These are phyloP conservation scores for Manacus vitellinus DNA, from an alignment of 2,113 vertebrate genomes.

Conservation along the genomic window DNA sequence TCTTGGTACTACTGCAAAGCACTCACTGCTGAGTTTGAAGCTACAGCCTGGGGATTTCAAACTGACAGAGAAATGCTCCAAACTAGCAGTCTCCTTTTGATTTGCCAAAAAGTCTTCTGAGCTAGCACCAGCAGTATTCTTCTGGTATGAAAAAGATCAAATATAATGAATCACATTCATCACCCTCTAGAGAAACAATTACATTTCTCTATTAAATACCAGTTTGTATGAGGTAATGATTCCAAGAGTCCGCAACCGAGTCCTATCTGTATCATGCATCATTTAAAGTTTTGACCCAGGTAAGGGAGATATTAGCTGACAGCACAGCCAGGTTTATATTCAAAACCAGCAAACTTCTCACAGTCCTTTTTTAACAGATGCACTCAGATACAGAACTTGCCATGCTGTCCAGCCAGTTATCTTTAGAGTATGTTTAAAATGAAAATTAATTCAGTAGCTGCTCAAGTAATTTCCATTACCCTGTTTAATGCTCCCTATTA, in stretches of 20 bases:
- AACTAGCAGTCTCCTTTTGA: constrained; percentile 35
- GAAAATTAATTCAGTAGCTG: constrained; percentile 61
- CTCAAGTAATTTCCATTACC: constrained; percentile 35
- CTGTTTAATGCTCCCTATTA: constrained; percentile 28
- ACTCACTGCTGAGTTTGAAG: neutral
- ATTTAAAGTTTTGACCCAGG: neutral
- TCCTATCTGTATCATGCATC: neutral
- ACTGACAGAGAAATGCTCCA: constrained; percentile 31
- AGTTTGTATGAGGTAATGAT: constrained; percentile 12
- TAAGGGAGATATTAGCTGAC: neutral
- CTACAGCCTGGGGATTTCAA: constrained; percentile 46
- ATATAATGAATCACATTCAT: neutral
- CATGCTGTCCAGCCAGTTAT: constrained; percentile 4
- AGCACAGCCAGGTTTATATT: neutral
- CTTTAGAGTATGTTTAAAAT: constrained; percentile 43
- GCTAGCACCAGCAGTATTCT: neutral
- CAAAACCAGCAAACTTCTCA: neutral
- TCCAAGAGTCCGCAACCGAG: neutral
- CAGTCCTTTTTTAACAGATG: constrained; percentile 3
- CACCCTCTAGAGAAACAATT: constrained; percentile 26
- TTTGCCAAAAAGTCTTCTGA: constrained; percentile 31
- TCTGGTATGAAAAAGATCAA: constrained; percentile 1
- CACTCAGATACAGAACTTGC: neutral
- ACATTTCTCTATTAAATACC: neutral
- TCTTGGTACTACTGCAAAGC: constrained; percentile 26